Conservation (phyloP, 2,797 vertebrate genomes). For the Chloroceryle inda region DNA sequence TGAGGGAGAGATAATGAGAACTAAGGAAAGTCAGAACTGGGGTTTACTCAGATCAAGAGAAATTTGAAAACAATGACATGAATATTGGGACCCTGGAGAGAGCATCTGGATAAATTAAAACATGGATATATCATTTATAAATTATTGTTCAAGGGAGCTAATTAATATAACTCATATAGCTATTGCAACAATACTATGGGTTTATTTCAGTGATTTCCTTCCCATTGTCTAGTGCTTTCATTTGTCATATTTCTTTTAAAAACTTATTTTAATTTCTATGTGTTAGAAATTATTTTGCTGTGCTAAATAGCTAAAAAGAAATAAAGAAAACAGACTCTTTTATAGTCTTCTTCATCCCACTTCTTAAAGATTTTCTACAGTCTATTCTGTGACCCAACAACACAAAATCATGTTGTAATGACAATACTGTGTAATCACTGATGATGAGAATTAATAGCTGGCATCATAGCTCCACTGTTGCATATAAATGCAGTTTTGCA, state of each 20-base stretch:
- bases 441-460: constrained; percentile 20
- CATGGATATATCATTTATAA: not conserved
- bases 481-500: not conserved
- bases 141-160: not conserved
- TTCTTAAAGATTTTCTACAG: not conserved
- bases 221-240: not conserved
- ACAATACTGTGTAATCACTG: constrained; percentile 9
- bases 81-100: not conserved
- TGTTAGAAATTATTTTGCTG: not conserved
- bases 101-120: not conserved
- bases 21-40: not conserved
- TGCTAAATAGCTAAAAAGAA: not conserved
- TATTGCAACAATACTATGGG: not conserved
- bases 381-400: not conserved
- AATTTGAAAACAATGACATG: not conserved
- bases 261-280: not conserved
- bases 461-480: constrained; percentile 3
- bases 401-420: constrained; percentile 26
- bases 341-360: not conserved
- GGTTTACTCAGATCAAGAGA: not conserved
- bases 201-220: not conserved
- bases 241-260: not conserved
- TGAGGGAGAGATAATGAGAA: not conserved
- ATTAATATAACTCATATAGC: not conserved
- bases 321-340: not conserved